A percentile compares a stretch with the other conserved stretches of the same genome.
Evolutionary conservation across 2,113 vertebrate genomes (phyloP).

Genomic region (Crotophaga sulcirostris): DNA sequence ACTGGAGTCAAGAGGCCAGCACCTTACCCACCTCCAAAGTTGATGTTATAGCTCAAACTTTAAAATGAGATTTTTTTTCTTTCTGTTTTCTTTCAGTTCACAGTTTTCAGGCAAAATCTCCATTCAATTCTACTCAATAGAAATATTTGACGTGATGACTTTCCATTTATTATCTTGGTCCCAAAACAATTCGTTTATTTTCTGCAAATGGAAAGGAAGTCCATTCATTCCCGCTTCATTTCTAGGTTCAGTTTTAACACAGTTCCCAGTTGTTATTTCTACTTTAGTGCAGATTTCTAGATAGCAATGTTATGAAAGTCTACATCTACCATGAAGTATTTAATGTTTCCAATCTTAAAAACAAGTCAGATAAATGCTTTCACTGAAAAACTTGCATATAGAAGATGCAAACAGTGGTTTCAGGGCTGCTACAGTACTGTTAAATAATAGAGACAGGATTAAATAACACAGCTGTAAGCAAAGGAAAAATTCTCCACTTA

Average conservation of each 20-base stretch:
- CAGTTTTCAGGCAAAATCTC: not conserved
- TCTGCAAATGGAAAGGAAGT: not conserved
- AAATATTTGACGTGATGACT: not conserved
- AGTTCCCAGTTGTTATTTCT: not conserved
- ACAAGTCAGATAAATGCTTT: not conserved
- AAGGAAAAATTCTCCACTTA: not conserved
- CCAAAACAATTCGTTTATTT: not conserved
- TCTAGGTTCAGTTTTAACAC: not conserved
- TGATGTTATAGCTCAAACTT: not conserved
- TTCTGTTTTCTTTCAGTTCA: not conserved
- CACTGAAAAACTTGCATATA: not conserved
- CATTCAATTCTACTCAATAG: not conserved
- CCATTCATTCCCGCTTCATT: not conserved
- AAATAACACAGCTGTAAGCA: not conserved
- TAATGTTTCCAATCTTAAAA: not conserved
- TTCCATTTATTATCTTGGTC: not conserved
- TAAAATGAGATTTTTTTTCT: not conserved
- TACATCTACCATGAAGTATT: not conserved
- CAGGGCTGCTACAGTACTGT: not conserved
- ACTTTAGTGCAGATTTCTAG: not conserved
- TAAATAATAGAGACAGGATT: not conserved
- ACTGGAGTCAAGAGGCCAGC: constrained; percentile 27
- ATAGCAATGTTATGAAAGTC: not conserved
- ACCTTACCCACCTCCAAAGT: not conserved
- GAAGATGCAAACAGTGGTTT: rapidly evolving